Evolutionary conservation across 2,797 vertebrate genomes (phyloP).

Genomic region (Nyctalus aviator): DNA sequence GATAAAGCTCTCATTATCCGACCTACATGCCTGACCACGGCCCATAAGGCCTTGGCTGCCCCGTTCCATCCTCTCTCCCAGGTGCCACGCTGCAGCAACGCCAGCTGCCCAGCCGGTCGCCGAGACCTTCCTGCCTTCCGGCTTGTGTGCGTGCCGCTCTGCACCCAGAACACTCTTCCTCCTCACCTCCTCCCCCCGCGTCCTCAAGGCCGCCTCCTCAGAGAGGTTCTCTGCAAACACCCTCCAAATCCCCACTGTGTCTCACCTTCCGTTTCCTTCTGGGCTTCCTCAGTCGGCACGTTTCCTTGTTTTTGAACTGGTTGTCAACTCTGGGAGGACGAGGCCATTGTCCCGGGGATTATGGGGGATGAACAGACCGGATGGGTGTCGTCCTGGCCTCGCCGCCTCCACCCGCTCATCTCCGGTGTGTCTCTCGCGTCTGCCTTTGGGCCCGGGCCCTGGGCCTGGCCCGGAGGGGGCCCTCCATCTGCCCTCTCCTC

Average conservation of each 20-base stretch:
- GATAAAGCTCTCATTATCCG: not conserved
- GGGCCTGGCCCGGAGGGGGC: not conserved
- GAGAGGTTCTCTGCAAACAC: not conserved
- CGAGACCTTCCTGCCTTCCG: not conserved
- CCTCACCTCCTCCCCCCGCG: not conserved
- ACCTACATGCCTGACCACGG: not conserved
- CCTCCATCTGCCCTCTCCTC: not conserved
- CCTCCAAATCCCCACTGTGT: not conserved
- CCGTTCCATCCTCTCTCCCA: not conserved
- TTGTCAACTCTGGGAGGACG: not conserved
- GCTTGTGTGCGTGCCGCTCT: not conserved
- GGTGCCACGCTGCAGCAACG: accelerated
- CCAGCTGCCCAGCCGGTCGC: accelerated
- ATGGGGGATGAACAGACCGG: not conserved
- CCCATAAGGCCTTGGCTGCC: not conserved
- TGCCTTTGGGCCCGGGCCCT: not conserved
- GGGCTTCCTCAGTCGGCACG: not conserved
- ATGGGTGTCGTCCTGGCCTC: not conserved
- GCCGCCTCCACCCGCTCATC: not conserved
- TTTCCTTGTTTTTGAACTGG: not conserved
- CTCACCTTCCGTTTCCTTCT: not conserved
- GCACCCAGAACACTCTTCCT: not conserved
- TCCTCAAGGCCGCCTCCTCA: not conserved
- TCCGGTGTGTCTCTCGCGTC: not conserved
- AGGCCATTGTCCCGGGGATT: not conserved